Base-by-base conservation (phyloP, 2,888 invertebrate species). In the Brenthis daphne region DNA sequence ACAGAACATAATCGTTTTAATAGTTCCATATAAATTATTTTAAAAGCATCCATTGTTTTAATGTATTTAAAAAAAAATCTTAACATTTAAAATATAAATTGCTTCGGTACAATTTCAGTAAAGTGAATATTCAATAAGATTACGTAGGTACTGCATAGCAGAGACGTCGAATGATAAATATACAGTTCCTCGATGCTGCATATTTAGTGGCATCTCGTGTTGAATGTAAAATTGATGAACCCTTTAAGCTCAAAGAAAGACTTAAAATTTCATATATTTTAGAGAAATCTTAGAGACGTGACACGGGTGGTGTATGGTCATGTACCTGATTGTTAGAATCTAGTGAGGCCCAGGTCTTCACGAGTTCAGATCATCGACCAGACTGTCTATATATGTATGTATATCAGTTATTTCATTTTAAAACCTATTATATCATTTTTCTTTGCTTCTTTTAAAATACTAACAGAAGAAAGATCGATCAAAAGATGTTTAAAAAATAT, bases 121-220 rank as follows among this genome's bases (percentile, higher is more conserved):
- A 57, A n/a, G 53, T 64, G 53, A 68, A 68, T 64, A 54, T 58
- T 20, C 58, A 68, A 64, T 54, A 48, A 54, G 47, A 51, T 50
- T 55, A 24, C 50, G 48, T 55, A 24, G 37, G 33, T 54, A 48
- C 37, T 50, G 55, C 33, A 54, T 20, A 29, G 37, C 55, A 48
- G 33, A 54, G 14, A 57, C 50, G 13, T 33, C 29, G n/a, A 50
- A 50, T 54, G 53, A 64, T 54, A 68, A 68, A 64, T 57, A 54
- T 53, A 58, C n/a, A 51, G 53, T 43, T 14, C 29, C 33, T 57
- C 51, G 53, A 57, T 68, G 13, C 16, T 64, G 50, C 12, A 33
- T 64, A 53, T 64, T 57, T 57, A 50, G 37, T 43, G 20, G 20
- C n/a, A 20, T 29, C 65, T 58, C 16, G 14, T 13, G 13, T 58